Conservation (phyloP, 2,797 vertebrate genomes). For the Sebastes oblongus region DNA sequence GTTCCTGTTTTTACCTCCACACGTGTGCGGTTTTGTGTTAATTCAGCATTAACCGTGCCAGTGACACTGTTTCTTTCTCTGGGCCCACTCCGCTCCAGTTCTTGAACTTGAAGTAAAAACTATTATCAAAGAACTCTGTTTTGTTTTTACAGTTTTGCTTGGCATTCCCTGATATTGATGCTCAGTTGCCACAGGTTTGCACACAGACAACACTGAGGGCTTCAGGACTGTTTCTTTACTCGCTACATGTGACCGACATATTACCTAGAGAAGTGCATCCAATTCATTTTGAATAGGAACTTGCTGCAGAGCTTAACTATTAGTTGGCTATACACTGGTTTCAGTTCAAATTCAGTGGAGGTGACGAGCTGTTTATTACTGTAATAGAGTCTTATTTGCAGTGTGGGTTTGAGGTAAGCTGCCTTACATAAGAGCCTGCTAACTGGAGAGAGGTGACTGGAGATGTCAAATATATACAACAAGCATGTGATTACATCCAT, state of each 20-base stretch:
- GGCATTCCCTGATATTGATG: neutral
- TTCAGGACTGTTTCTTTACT: neutral
- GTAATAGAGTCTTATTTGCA: conserved; percentile 15
- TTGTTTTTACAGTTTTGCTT: neutral
- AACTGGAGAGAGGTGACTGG: conserved; percentile 46
- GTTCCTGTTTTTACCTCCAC: neutral
- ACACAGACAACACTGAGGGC: neutral
- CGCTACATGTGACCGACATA: neutral
- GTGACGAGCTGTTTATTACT: conserved; percentile 25
- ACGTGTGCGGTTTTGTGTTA: neutral
- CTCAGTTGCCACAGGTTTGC: neutral
- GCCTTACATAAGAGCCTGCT: conserved; percentile 49
- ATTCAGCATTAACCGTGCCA: neutral
- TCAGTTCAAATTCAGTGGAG: conserved; percentile 13
- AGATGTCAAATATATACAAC: conserved; percentile 51
- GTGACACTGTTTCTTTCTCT: neutral
- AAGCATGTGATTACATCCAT: conserved; percentile 42
- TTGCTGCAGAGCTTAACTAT: neutral
- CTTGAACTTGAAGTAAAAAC: neutral
- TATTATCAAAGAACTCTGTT: neutral
- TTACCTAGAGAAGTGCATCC: neutral
- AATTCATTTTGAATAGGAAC: neutral
- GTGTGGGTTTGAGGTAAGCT: conserved; percentile 40
- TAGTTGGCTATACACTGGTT: neutral
- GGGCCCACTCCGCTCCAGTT: neutral